These are phyloP conservation scores for Solen grandis DNA, from an alignment of 1,140 invertebrate genomes.

Conservation along the genomic window DNA sequence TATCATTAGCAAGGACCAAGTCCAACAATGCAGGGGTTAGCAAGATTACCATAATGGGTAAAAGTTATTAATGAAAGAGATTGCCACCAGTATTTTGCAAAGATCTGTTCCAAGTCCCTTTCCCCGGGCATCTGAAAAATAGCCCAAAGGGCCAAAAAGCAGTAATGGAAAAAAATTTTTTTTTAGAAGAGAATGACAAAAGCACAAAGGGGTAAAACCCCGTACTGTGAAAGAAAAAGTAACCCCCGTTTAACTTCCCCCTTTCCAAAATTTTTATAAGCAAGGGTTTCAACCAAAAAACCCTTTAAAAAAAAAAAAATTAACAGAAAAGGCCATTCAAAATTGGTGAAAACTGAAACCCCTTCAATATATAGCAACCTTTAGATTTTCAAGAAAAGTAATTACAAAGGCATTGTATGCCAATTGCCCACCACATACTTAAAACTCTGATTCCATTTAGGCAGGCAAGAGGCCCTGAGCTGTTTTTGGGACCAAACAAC, in stretches of 20 bases:
- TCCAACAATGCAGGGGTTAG: too few relatives aligned
- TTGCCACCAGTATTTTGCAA: too few relatives aligned
- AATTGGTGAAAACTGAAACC: not conserved
- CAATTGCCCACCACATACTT: slow-evolving; percentile 24
- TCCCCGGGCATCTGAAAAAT: too few relatives aligned
- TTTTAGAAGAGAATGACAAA: not conserved
- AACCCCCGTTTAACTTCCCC: not conserved
- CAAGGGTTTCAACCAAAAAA: not conserved
- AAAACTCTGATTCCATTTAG: slow-evolving; percentile 13
- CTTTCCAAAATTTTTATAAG: not conserved
- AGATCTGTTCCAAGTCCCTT: too few relatives aligned
- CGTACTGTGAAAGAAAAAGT: not conserved
- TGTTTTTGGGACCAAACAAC: not conserved
- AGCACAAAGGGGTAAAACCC: not conserved
- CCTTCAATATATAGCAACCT: not conserved
- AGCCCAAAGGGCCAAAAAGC: too few relatives aligned
- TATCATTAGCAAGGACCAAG: too few relatives aligned
- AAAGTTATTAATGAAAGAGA: too few relatives aligned
- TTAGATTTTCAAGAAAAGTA: not conserved
- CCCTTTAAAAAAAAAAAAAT: slow-evolving; percentile 9
- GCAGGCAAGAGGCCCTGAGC: slow-evolving; percentile 1
- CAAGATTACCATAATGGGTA: too few relatives aligned
- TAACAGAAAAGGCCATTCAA: slow-evolving; percentile 1
- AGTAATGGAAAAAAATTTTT: too few relatives aligned
- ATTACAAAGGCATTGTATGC: not conserved